A percentile compares a stretch with the other conserved stretches of the same genome.
Evolutionary conservation across 2,888 invertebrate genomes (phyloP).

Genomic region (Pyrrhosoma nymphula): DNA sequence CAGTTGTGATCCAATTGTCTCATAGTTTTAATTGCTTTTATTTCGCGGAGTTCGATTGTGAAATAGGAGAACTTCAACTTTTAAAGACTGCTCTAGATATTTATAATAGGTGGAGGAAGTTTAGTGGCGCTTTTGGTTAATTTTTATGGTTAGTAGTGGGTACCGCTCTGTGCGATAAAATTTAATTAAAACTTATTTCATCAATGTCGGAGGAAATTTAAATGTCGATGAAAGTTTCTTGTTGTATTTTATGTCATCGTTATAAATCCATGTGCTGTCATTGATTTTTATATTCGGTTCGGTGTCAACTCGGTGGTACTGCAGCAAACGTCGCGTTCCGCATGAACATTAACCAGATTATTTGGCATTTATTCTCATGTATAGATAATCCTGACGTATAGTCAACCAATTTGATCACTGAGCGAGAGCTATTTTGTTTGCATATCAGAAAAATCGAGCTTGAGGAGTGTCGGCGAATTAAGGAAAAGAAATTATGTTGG

Average conservation of each 20-base stretch:
- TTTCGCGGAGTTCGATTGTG: background rate
- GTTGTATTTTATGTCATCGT: background rate
- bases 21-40: background rate
- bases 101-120: background rate
- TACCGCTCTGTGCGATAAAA: background rate
- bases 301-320: background rate
- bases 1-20: background rate
- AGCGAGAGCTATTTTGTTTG: too few species aligned
- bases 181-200: background rate
- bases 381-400: too few species aligned
- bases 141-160: background rate
- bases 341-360: background rate
- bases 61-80: background rate
- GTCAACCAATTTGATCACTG: too few species aligned
- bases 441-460: too few species aligned
- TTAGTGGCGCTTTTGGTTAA: background rate
- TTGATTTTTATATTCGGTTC: background rate
- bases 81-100: background rate
- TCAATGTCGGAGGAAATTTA: background rate
- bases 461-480: too few species aligned
- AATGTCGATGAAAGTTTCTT: background rate
- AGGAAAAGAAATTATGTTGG: too few species aligned
- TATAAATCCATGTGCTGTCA: background rate
- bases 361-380: too few species aligned
- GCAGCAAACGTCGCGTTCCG: background rate